Conservation (phyloP, 2,888 invertebrate genomes). For the Drosophila bunnanda region DNA sequence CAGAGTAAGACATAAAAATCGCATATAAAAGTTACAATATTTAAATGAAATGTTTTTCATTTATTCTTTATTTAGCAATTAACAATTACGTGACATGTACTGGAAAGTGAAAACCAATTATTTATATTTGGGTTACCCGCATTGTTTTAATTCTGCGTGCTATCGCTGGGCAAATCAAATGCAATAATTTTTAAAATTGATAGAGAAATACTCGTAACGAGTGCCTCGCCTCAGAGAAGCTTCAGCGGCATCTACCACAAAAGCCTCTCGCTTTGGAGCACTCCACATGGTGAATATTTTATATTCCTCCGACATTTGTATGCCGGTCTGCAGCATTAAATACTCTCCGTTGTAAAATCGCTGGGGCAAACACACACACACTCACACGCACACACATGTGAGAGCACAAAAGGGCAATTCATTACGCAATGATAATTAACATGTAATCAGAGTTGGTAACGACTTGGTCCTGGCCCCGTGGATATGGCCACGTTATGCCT, state of each 20-base stretch:
- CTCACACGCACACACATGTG: slow-evolving; percentile 3
- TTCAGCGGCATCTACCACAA: slow-evolving; percentile 15
- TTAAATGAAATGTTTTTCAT: background rate
- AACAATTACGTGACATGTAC: background rate
- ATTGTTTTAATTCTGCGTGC: background rate
- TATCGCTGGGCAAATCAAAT: slow-evolving; percentile 6
- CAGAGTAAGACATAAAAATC: too few species aligned
- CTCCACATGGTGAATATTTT: slow-evolving; percentile 36
- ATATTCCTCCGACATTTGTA: slow-evolving; percentile 39
- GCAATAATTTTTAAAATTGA: slow-evolving; percentile 34
- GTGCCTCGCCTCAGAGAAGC: slow-evolving; percentile 10
- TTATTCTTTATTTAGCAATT: background rate
- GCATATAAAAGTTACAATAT: too few species aligned
- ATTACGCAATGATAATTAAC: slow-evolving; percentile 68
- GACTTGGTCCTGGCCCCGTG: slow-evolving; percentile 44
- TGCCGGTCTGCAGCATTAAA: slow-evolving; percentile 25
- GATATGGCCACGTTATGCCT: slow-evolving; percentile 33
- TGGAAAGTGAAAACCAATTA: background rate
- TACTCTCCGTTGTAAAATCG: slow-evolving; percentile 26
- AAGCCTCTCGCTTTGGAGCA: slow-evolving; percentile 9
- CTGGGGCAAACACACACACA: background rate
- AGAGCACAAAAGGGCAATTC: slow-evolving; percentile 50
- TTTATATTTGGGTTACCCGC: background rate
- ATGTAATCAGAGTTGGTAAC: slow-evolving; percentile 74
- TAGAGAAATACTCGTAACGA: slow-evolving; percentile 15